Evolutionary conservation across 2,113 vertebrate genomes (phyloP), one percentile per base, ranked within the genome.

Genomic region (Empidonax alnorum): DNA sequence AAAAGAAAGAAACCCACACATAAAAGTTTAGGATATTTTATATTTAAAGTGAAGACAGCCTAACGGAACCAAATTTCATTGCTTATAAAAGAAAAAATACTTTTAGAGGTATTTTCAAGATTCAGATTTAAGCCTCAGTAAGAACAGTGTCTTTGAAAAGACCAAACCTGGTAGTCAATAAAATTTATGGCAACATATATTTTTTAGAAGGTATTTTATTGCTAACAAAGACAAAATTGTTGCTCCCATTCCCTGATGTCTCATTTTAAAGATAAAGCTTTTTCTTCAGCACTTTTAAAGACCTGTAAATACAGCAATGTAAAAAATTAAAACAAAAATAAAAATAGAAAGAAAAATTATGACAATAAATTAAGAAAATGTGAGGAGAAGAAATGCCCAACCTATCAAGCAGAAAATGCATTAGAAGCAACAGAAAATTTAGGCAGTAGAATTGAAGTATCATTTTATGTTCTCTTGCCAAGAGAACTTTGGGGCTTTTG

Each of bases 311-410:
- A 95, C 14, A 90, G 68, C 50, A 94, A 16, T 93, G 44, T 89
- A 92, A 96, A 94, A 96, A 68, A 92, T 76, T 78, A 80, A 89
- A 94, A 78, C 19, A 56, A 49, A 47, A 49, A 71, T 21, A 22
- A 63, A 87, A 35, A 35, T 12, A 44, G 44, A 46, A 50, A 53
- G 10, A 93, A 94, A 86, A 96, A 91, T 72, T 72, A 87, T 31
- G 13, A 56, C 84, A 98, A 98, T 98, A 98, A 98, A 98, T 98
- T 97, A 98, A 81, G 58, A 69, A 82, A 95, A 76, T 44, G n/a
- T 77, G 55, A 94, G 62, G 80, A 96, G 78, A 58, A 93, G 31
- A 37, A 78, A 74, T 82, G 49, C 17, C 42, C 15, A 87, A 49
- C 69, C 47, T 74, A 95, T 39, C 49, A 76, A 59, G 30, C 35